Base-by-base conservation (phyloP, 2,797 vertebrate species). In the Setipinna tenuifilis region DNA sequence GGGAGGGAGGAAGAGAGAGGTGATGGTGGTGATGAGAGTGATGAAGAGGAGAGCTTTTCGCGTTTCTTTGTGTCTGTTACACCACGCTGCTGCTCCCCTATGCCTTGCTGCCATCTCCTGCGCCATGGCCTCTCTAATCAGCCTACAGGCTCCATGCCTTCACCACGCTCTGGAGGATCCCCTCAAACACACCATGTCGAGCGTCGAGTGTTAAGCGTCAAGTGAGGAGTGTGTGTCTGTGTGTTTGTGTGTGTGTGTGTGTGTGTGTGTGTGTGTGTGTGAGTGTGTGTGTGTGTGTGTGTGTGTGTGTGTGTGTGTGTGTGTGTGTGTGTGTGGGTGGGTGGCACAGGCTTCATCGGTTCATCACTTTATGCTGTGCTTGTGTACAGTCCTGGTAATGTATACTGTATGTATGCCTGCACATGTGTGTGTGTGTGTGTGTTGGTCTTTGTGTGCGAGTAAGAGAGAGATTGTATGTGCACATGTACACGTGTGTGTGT, bases 121-220 rank as follows among this genome's bases (percentile, higher is more conserved):
- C 88, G 92, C 91, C 90, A 86, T 85, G 87, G 88, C 85, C 83
- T 90, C 92, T 90, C 90, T 94, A 92, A 95, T 94, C 92, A 93
- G 89, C 92, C 92, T 93, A 90, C 90, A 90, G 88, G 65, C 87
- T 62, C 82, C 83, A 81, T 46, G 35, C 31, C 87, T 87, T 91
- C 94, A 93, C 93, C 93, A 91, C 90, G 85, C 93, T 93, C 94
- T 92, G 90, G 93, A 93, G 94, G 94, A 86, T 83, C 87, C 65
- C 25, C 25, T 17, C 28, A 0, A 2, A 7, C n/a, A 23, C 28
- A 14, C 3, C 3, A 28, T 85, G 90, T 89, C 87, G 90, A 88
- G 84, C 88, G 89, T 41, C 35, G 35, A 41, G 35, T 41, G 35
- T 41, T 41, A 41, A 41, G 35, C 35, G 35, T 41, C 35, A 41